A percentile compares a stretch with the other conserved stretches of the same genome.
Evolutionary conservation across 2,888 invertebrate species (phyloP).

Genomic region (Isotomurus palustris): DNA sequence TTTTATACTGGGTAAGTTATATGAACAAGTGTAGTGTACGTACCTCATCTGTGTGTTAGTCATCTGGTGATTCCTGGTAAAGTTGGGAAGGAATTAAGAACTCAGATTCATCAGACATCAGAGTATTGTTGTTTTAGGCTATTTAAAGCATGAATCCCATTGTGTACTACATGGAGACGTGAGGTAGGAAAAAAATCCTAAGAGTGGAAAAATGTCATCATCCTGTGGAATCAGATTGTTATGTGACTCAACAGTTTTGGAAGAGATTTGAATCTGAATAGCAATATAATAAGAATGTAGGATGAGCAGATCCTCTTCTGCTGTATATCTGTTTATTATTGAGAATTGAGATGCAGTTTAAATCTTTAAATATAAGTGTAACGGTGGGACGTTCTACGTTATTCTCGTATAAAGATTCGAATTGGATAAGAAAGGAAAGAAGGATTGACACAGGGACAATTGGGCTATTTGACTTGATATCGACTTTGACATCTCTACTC

Average conservation of each 20-base stretch:
- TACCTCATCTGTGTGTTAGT: too few relatives aligned
- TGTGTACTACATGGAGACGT: not conserved
- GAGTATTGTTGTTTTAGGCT: not conserved
- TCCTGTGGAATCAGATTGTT: conserved; percentile 11
- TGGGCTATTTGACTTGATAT: conserved; percentile 10
- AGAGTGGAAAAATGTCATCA: conserved; percentile 9
- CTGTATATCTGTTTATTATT: not conserved
- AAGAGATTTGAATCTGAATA: conserved; percentile 7
- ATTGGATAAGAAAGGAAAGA: not conserved
- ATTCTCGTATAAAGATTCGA: conserved; percentile 1
- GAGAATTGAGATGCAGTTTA: not conserved
- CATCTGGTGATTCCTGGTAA: too few relatives aligned
- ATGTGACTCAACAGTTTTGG: conserved; percentile 13
- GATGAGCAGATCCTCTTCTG: not conserved
- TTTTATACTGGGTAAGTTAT: too few relatives aligned
- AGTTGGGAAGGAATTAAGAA: too few relatives aligned
- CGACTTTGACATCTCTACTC: conserved; percentile 15
- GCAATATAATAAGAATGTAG: not conserved
- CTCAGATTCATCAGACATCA: too few relatives aligned
- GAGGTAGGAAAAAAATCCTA: conserved; percentile 10
- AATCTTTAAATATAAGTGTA: conserved; percentile 1
- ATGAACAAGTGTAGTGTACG: too few relatives aligned
- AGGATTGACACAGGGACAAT: conserved; percentile 14
- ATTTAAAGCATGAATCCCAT: conserved; percentile 7
- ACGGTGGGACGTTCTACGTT: too few relatives aligned